Evolutionary conservation across 2,113 vertebrate species (phyloP).

Genomic region (Carettochelys insculpta): DNA sequence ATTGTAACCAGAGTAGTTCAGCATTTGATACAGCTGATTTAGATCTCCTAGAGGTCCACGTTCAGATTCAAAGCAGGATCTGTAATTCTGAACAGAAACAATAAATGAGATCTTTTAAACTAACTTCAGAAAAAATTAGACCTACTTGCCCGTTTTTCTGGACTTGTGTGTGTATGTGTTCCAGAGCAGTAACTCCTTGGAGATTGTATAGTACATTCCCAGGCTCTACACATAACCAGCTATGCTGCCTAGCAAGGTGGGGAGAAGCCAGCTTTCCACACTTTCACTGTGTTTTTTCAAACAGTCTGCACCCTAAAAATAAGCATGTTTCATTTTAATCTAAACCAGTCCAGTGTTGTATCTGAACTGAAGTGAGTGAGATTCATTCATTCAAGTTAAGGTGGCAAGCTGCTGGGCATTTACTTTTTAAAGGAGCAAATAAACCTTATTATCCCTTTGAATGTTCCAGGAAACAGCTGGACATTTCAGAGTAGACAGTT

Average conservation of each 20-base stretch:
- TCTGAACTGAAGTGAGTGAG: background rate
- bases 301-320: background rate
- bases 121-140: conserved; percentile 6
- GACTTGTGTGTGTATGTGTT: background rate
- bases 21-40: conserved; percentile 64
- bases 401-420: background rate
- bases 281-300: background rate
- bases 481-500: background rate
- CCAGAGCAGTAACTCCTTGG: background rate
- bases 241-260: background rate
- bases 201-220: background rate
- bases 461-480: background rate
- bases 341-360: background rate
- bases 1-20: conserved; percentile 66
- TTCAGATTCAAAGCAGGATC: conserved; percentile 56
- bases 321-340: background rate
- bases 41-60: conserved; percentile 55
- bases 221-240: background rate
- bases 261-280: background rate
- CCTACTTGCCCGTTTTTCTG: background rate
- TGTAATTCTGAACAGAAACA: conserved; percentile 69
- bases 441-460: background rate
- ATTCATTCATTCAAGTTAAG: background rate
- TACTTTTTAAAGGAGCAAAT: background rate
- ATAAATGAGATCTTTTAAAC: background rate